These are phyloP conservation scores for Paradoxurus hermaphroditus DNA, from an alignment of 2,113 vertebrate genomes.

Conservation along the genomic window DNA sequence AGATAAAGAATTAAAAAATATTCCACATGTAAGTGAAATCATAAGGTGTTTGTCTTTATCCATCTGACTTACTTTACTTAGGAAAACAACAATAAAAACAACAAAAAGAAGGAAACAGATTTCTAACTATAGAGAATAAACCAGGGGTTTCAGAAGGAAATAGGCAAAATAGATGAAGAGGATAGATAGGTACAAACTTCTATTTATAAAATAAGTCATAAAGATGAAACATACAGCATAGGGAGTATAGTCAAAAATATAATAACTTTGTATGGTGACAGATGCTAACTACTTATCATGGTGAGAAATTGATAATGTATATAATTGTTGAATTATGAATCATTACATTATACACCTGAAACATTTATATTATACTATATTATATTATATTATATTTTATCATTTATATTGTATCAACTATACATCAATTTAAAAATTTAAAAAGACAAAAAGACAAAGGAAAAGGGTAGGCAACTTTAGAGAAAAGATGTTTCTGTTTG, in stretches of 20 bases:
- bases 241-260: neutral
- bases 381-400: neutral
- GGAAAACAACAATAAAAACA: neutral
- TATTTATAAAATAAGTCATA: neutral
- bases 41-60: neutral
- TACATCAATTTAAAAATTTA: neutral
- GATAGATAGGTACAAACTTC: neutral
- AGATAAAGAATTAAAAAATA: neutral
- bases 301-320: neutral
- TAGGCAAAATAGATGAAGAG: neutral
- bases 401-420: neutral
- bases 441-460: neutral
- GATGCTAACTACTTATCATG: neutral
- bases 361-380: neutral
- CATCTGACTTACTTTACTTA: neutral
- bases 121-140: neutral
- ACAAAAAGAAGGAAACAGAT: neutral
- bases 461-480: neutral
- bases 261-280: neutral
- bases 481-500: neutral
- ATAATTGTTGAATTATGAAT: neutral
- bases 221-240: neutral
- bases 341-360: neutral
- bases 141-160: neutral
- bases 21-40: neutral